phyloP scores from a whole-genome alignment of 2,797 vertebrate species.

The Brachyalestes nurse region DNA sequence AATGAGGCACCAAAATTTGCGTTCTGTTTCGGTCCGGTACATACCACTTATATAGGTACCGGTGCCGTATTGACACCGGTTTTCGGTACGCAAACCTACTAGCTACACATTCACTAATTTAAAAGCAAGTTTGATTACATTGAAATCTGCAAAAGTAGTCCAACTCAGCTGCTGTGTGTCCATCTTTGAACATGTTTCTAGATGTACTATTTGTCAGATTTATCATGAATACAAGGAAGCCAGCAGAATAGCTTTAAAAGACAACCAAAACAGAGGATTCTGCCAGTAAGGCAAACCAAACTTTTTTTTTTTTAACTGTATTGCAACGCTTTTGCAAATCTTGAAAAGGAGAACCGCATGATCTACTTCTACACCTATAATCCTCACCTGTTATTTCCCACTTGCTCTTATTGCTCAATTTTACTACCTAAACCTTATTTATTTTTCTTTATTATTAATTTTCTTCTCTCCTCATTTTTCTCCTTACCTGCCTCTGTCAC shows the following conservation, averaged over 20 bases:
- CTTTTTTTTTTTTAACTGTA: not conserved
- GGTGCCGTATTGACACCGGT: too few relatives aligned
- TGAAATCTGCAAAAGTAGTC: not conserved
- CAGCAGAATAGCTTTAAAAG: not conserved
- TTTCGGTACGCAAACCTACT: too few relatives aligned
- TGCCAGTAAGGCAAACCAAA: not conserved
- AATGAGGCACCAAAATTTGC: too few relatives aligned
- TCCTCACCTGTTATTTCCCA: not conserved
- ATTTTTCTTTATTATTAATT: not conserved
- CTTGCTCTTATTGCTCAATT: not conserved
- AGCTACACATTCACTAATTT: too few relatives aligned
- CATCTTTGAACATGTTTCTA: not conserved
- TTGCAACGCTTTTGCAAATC: not conserved
- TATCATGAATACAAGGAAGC: not conserved
- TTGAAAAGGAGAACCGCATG: not conserved
- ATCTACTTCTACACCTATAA: not conserved
- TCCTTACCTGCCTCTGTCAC: not conserved
- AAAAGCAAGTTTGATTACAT: not conserved
- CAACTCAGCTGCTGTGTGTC: not conserved
- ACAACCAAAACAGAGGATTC: not conserved
- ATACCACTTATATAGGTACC: too few relatives aligned
- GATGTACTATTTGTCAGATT: not conserved
- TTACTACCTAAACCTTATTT: not conserved
- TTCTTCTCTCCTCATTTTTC: not conserved
- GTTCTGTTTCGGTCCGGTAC: too few relatives aligned